These are phyloP conservation scores for Trissolcus basalis DNA, from an alignment of 1,140 invertebrate genomes.

Conservation along the genomic window DNA sequence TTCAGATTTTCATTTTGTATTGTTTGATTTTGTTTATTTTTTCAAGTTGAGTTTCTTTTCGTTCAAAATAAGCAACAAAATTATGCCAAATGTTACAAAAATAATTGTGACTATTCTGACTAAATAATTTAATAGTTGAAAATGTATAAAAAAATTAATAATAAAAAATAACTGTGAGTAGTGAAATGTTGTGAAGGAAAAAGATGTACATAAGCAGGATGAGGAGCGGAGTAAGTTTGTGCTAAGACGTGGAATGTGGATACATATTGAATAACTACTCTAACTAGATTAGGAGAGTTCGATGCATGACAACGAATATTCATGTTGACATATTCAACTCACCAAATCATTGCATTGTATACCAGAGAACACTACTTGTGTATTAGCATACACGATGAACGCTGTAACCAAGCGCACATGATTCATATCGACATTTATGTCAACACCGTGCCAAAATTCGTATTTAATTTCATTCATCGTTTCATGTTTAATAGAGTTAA, in stretches of 20 bases:
- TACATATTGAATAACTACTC: slow-evolving; percentile 28
- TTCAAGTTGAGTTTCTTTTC: background rate
- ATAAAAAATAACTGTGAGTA: too few relatives aligned
- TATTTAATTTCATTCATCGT: background rate
- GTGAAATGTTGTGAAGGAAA: too few relatives aligned
- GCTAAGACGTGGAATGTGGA: slow-evolving; percentile 15
- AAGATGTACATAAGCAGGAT: too few relatives aligned
- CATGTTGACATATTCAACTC: slow-evolving; percentile 51
- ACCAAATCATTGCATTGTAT: slow-evolving; percentile 33
- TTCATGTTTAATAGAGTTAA: too few relatives aligned
- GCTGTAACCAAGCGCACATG: background rate
- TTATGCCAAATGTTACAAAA: background rate
- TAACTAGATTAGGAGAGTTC: slow-evolving; percentile 48
- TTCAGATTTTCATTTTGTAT: background rate
- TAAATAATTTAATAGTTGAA: too few relatives aligned
- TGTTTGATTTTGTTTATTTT: background rate
- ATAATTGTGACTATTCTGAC: too few relatives aligned
- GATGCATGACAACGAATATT: slow-evolving; percentile 47
- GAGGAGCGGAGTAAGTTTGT: background rate
- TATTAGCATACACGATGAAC: slow-evolving; percentile 5
- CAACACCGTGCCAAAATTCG: background rate
- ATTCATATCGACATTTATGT: background rate
- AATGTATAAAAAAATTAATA: too few relatives aligned
- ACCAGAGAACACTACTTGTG: slow-evolving; percentile 5
- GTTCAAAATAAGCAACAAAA: background rate